phyloP scores from a whole-genome alignment of 2,797 vertebrate species.

The Pseudotriccus pelzelni region DNA sequence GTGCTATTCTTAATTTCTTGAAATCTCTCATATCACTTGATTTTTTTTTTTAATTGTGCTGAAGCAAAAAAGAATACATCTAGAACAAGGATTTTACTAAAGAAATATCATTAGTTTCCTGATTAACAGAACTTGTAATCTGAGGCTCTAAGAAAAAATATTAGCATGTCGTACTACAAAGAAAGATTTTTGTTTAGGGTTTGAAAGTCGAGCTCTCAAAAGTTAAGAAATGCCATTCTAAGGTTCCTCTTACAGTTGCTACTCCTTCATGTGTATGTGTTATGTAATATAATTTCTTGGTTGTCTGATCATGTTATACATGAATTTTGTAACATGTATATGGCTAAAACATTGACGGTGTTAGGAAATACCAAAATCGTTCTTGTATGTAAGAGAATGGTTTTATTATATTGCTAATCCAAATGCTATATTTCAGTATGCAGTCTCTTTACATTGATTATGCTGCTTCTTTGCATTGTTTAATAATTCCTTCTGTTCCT shows the following conservation, averaged over 20 bases:
- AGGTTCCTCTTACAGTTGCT: neutral
- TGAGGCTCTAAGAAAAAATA: neutral
- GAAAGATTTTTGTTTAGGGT: neutral
- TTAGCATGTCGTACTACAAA: neutral
- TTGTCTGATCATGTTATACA: neutral
- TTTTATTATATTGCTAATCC: neutral
- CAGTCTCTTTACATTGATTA: constrained; percentile 28
- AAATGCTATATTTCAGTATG: neutral
- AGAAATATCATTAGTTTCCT: neutral
- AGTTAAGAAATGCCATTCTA: neutral
- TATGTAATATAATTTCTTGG: neutral
- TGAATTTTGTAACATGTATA: neutral
- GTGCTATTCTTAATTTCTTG: neutral
- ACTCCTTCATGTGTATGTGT: neutral
- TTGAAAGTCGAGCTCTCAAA: neutral
- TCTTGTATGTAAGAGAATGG: neutral
- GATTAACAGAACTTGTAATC: neutral
- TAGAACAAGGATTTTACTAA: neutral
- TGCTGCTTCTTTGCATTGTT: constrained; percentile 35
- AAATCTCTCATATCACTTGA: neutral
- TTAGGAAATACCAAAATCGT: neutral
- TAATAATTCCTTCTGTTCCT: constrained; percentile 65
- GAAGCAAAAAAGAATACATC: neutral
- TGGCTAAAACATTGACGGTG: neutral
- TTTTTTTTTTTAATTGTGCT: neutral